phyloP scores from a whole-genome alignment of 1,140 invertebrate species.

The Drosophila azteca region DNA sequence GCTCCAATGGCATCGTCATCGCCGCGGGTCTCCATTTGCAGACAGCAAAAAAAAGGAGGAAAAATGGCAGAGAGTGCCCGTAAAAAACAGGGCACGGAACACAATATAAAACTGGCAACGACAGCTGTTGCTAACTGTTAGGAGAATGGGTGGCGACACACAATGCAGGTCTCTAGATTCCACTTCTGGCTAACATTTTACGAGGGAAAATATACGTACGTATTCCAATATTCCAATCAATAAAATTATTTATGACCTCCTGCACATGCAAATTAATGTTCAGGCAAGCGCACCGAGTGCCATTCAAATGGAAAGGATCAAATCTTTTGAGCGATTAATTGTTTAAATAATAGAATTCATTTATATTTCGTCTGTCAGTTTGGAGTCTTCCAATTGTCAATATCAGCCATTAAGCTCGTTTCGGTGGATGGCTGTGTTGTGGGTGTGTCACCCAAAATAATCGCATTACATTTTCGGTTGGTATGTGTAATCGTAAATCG shows the following conservation, averaged over 20 bases:
- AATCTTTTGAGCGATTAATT: no score
- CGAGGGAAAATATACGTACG: not conserved
- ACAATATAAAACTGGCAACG: slow-evolving; percentile 19
- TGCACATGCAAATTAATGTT: slow-evolving; percentile 6
- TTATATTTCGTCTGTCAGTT: not conserved
- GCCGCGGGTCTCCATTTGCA: slow-evolving; percentile 9
- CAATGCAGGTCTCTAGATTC: not conserved
- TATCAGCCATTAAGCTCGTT: slow-evolving; percentile 12
- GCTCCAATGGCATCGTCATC: no score
- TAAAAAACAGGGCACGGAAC: slow-evolving; percentile 25
- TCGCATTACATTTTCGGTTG: slow-evolving; percentile 12
- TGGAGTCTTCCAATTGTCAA: slow-evolving; percentile 9
- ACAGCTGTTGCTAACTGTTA: slow-evolving; percentile 12
- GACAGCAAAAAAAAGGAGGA: not conserved
- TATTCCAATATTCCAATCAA: slow-evolving; percentile 29
- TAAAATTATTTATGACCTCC: slow-evolving; percentile 16
- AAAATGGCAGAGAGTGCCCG: slow-evolving; percentile 7
- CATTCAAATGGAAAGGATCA: no score
- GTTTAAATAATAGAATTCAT: no score
- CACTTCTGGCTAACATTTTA: not conserved
- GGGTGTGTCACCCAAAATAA: slow-evolving; percentile 4
- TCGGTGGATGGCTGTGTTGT: not conserved
- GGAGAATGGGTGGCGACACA: slow-evolving; percentile 3
- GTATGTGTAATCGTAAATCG: slow-evolving; percentile 25
- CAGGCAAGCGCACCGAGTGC: no score